phyloP scores from a whole-genome alignment of 2,113 vertebrate species.

The Aspiorhynchus laticeps region DNA sequence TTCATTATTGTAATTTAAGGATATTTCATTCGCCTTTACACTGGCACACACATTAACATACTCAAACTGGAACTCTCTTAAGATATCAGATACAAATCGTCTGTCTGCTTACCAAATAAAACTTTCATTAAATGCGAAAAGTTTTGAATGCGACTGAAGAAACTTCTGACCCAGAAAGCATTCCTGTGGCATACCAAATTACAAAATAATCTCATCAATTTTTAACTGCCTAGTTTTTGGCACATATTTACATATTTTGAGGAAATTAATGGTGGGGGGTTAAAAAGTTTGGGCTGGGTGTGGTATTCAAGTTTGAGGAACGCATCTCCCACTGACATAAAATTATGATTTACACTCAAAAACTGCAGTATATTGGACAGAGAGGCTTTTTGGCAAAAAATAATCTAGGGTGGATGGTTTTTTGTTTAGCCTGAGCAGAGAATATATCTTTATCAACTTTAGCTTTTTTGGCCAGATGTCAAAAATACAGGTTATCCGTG shows the following conservation, averaged over 20 bases:
- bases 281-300: constrained; percentile 10
- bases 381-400: constrained; percentile 10
- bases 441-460: background rate
- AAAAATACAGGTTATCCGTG: background rate
- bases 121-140: background rate
- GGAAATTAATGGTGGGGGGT: constrained; percentile 6
- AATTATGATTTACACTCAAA: background rate
- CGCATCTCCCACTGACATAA: constrained; percentile 1
- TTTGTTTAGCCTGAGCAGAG: background rate
- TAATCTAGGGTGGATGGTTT: background rate
- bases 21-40: background rate
- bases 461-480: background rate
- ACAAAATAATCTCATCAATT: background rate
- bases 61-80: background rate
- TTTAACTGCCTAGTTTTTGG: constrained; percentile 4
- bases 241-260: constrained; percentile 28
- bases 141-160: background rate
- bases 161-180: constrained; percentile 18
- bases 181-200: constrained; percentile 3
- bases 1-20: background rate
- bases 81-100: background rate
- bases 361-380: background rate
- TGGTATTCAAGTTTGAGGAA: constrained; percentile 8
- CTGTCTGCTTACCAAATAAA: background rate
- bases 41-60: background rate